These are phyloP conservation scores for Percina caprodes DNA, from an alignment of 2,113 vertebrate genomes.

Conservation along the genomic window DNA sequence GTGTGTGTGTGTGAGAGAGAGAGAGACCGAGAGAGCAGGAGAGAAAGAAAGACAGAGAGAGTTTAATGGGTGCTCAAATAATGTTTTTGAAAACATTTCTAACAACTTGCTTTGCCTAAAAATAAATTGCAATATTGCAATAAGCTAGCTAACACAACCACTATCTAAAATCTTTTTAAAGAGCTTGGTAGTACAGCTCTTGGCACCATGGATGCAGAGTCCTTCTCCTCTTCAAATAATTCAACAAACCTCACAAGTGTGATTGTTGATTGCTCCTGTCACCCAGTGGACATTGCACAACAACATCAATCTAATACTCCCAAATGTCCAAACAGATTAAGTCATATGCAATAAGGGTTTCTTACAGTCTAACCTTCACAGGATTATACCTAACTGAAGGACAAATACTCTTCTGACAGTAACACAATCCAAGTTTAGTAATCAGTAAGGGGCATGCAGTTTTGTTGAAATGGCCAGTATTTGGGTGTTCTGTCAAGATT, in stretches of 20 bases:
- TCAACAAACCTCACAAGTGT: background rate
- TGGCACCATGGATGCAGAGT: background rate
- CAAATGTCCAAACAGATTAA: slow-evolving; percentile 16
- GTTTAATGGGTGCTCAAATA: slow-evolving; percentile 25
- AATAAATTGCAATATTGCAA: background rate
- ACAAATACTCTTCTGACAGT: background rate
- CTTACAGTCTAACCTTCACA: background rate
- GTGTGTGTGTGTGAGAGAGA: background rate
- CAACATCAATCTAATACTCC: background rate
- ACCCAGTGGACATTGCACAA: background rate
- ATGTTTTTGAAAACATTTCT: slow-evolving; percentile 27
- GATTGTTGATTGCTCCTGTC: background rate
- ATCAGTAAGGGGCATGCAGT: background rate
- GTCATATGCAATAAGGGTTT: background rate
- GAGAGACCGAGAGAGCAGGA: background rate
- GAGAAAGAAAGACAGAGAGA: background rate
- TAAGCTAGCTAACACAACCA: background rate
- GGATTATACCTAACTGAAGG: background rate
- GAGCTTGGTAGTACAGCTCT: background rate
- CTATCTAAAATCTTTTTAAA: background rate
- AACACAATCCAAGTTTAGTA: background rate
- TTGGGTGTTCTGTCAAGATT: background rate
- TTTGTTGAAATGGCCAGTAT: background rate
- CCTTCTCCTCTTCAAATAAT: background rate
- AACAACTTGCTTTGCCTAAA: slow-evolving; percentile 8